These are phyloP conservation scores for Brachypteracias leptosomus DNA, from an alignment of 2,113 vertebrate species.

Conservation along the genomic window DNA sequence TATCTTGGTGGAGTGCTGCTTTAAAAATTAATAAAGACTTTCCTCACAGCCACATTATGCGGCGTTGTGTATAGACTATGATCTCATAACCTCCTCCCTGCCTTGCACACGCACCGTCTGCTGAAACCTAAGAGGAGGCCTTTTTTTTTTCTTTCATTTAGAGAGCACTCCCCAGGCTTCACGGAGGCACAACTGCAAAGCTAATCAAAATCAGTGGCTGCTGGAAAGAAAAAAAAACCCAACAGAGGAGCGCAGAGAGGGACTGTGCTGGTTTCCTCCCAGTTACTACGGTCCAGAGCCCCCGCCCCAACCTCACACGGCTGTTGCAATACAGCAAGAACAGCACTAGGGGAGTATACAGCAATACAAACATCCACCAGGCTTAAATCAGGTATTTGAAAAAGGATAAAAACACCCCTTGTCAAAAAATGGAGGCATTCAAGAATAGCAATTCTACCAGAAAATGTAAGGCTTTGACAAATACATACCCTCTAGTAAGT, in stretches of 20 bases:
- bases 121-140: conserved; percentile 71
- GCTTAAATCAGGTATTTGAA: conserved; percentile 46
- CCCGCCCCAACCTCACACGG: conserved; percentile 24
- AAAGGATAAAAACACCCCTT: conserved; percentile 74
- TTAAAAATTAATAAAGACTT: conserved; percentile 51
- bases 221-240: not conserved
- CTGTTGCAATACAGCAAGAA: conserved; percentile 13
- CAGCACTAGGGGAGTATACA: not conserved
- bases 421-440: conserved; percentile 63
- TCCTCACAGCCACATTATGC: conserved; percentile 35
- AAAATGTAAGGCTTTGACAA: conserved; percentile 64
- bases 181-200: conserved; percentile 31
- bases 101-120: conserved; percentile 32
- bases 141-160: conserved; percentile 10
- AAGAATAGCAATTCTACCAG: conserved; percentile 55
- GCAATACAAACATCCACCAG: conserved; percentile 63
- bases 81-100: conserved; percentile 69
- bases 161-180: conserved; percentile 36
- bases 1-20: not conserved
- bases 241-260: not conserved
- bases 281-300: not conserved
- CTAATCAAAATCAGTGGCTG: conserved; percentile 65
- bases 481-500: conserved; percentile 19
- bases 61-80: conserved; percentile 46
- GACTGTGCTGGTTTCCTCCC: conserved; percentile 55